Evolutionary conservation across 2,888 invertebrate genomes (phyloP), one percentile per base, ranked within the genome.

Genomic region (Liodrosophila aerea): DNA sequence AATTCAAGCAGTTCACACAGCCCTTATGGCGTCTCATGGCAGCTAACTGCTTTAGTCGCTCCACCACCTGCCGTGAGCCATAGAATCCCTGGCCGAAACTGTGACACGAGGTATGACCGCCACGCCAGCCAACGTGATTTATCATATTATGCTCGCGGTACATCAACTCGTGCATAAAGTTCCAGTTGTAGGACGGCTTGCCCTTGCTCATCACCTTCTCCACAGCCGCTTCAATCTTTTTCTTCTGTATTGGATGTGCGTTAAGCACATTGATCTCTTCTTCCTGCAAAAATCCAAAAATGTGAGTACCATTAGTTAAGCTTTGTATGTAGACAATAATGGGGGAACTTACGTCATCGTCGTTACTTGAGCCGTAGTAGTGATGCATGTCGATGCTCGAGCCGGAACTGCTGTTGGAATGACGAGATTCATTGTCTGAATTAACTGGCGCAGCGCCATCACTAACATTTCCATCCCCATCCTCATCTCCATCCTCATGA

Each of bases 1-100:
- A 98, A 90, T 96, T 95, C 53, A 98, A 92, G 61, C 96, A 94
- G 91, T 98, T 98, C 2, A 98, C 98, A 91, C 98, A 98, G 63
- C 97, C 97, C 77, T 91, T 92, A 89, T 98, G 98, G 69, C 93
- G 93, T 63, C 94, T 92, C 77, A 98, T 91, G 82, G 93, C n/a
- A n/a, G n/a, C n/a, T n/a, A n/a, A n/a, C n/a, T n/a, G 92, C 87
- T 96, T 93, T 87, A 98, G 91, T 73, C 96, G 93, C 89, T 96
- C 95, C 7, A 97, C 95, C 69, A 93, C 93, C 85, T 95, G 94
- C 16, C 97, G 91, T 1, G 97, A 96, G 1, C 95, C 95, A 83
- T 96, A 96, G 34, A 41, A 80, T 0, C 63, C 61, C 16, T 59
- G 66, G 0, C 51, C 49, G 1, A 80, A 81, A 52, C 70, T 81